Percentiles rank a stretch among this genome's conserved stretches.
These are phyloP conservation scores for Schlechtendalia chinensis DNA, from an alignment of 1,140 invertebrate genomes.

Conservation along the genomic window DNA sequence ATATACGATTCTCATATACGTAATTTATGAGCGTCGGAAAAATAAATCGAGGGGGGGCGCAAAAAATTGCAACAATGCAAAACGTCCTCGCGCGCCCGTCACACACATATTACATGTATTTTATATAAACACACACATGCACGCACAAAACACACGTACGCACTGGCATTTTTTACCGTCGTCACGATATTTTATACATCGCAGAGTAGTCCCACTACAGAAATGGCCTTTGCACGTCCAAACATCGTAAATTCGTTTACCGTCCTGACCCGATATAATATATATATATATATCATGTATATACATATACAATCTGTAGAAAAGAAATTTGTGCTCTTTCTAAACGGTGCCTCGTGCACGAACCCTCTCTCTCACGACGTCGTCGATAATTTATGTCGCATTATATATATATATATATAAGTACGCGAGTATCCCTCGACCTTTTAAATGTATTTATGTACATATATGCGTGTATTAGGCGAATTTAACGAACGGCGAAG, in stretches of 20 bases:
- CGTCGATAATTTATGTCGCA: slow-evolving; percentile 32
- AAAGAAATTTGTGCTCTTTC: background rate
- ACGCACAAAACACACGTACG: background rate
- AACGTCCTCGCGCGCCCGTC: background rate
- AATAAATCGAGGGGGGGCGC: background rate
- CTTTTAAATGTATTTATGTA: slow-evolving; percentile 9
- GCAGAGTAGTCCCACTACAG: background rate
- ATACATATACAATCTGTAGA: background rate
- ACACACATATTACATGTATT: background rate
- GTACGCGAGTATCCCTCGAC: background rate
- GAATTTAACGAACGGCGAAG: slow-evolving; percentile 17
- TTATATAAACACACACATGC: background rate
- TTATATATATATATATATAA: background rate
- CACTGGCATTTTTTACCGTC: background rate
- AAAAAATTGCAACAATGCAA: background rate
- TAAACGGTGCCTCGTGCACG: too few relatives aligned
- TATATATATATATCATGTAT: too few relatives aligned
- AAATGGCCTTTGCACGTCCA: background rate
- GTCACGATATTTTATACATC: background rate
- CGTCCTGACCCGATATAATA: background rate
- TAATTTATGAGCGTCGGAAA: too few relatives aligned
- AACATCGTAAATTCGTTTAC: slow-evolving; percentile 15
- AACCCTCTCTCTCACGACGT: background rate
- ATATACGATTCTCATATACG: background rate
- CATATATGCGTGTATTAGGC: too few relatives aligned